Evolutionary conservation across 2,888 invertebrate species (phyloP).

Genomic region (Melipona bicolor): DNA sequence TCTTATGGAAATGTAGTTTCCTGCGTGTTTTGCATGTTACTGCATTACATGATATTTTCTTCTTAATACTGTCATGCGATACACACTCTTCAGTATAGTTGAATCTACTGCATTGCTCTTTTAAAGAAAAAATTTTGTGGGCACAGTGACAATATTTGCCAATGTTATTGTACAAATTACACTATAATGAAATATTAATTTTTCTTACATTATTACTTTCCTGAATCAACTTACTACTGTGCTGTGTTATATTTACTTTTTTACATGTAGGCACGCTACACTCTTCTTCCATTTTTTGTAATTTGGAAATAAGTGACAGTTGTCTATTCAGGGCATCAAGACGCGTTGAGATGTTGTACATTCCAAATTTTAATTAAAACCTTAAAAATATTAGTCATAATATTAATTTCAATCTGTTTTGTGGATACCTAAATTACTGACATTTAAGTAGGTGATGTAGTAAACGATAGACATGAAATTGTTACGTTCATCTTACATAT

Average conservation of each 20-base stretch:
- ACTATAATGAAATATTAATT: slow-evolving; percentile 6
- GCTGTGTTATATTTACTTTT: slow-evolving; percentile 33
- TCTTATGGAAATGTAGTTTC: slow-evolving; percentile 6
- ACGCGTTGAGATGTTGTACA: slow-evolving; percentile 62
- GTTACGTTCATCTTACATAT: background rate
- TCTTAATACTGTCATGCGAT: background rate
- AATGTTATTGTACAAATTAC: slow-evolving; percentile 23
- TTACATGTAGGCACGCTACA: slow-evolving; percentile 25
- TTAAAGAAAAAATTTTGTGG: slow-evolving; percentile 18
- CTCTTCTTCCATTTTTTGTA: slow-evolving; percentile 58
- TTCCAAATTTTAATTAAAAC: slow-evolving; percentile 52
- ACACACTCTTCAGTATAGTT: slow-evolving; percentile 32
- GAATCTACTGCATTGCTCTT: slow-evolving; percentile 31
- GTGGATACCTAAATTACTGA: slow-evolving; percentile 23
- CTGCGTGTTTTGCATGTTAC: slow-evolving; percentile 36
- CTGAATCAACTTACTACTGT: background rate
- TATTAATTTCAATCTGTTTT: slow-evolving; percentile 22
- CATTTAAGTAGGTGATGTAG: slow-evolving; percentile 12
- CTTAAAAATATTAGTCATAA: slow-evolving; percentile 35
- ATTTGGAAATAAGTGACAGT: slow-evolving; percentile 62
- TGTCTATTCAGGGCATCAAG: slow-evolving; percentile 64
- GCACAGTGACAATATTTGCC: slow-evolving; percentile 36
- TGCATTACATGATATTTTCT: slow-evolving; percentile 16
- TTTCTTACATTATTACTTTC: background rate
- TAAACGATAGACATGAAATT: slow-evolving; percentile 31